Evolutionary conservation across 2,888 invertebrate species (phyloP), one percentile per base, ranked within the genome.

Genomic region (Cephus pulcher): DNA sequence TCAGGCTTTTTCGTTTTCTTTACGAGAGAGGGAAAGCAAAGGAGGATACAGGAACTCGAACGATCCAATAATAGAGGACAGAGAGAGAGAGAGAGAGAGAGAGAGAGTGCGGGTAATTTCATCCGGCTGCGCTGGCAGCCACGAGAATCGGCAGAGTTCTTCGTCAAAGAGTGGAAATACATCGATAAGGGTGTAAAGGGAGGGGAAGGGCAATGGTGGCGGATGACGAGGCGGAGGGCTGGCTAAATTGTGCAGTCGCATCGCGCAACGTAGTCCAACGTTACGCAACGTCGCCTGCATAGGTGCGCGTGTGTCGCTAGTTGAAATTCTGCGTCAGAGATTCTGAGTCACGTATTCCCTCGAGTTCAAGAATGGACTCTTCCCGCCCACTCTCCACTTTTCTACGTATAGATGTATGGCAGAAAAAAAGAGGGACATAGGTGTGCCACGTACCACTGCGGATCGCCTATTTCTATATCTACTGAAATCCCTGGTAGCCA

Each of bases 21-120:
- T 33, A 35, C 9, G 6, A 23, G 40, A 71, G 34, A 75, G 70
- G 75, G 56, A 56, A 77, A 69, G 34, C 37, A 75, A 32, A 69
- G 37, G 34, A 12, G 34, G 56, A 33, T 15, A 35, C 1, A 73
- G 23, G 69, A 40, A 56, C 23, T 23, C 56, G 9, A 56, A 23
- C 23, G 56, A 56, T 56, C 56, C 56, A 56, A 56, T 56, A 56
- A 56, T 56, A 56, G 56, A 56, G 23, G 56, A 2, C 23, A 23
- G 56, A 56, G 40, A 40, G 40, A 40, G 11, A 35, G 34, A 35
- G 34, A 34, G 34, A 34, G 34, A 34, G 9, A 23, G 56, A 56
- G 23, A 23, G 35, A 35, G 35, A 12, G 4, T 15, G 40, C 40
- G 15, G 15, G 2, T 56, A 56, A 56, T 56, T 56, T 56, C 40